Evolutionary conservation across 2,888 invertebrate species (phyloP).

Genomic region (Apamea epomidion): DNA sequence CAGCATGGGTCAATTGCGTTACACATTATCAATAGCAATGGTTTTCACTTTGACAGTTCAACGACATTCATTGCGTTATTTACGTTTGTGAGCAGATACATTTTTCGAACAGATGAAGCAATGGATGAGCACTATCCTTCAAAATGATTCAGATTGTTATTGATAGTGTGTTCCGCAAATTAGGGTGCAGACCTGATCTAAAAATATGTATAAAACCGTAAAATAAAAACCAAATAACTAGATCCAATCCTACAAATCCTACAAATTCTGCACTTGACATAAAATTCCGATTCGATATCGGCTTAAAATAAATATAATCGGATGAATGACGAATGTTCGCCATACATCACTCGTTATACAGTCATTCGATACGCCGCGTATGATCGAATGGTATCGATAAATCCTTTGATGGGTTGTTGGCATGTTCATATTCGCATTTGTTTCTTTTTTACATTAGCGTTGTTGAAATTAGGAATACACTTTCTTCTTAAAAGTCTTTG

Average conservation of each 20-base stretch:
- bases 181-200: background rate
- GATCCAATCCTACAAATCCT: constrained; percentile 5
- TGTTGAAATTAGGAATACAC: background rate
- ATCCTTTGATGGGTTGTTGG: constrained; percentile 35
- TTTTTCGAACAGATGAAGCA: too few relatives aligned
- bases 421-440: constrained; percentile 20
- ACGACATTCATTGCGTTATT: too few relatives aligned
- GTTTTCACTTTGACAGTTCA: too few relatives aligned
- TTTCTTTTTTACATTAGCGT: background rate
- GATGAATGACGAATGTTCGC: constrained; percentile 50
- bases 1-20: too few relatives aligned
- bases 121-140: too few relatives aligned
- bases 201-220: background rate
- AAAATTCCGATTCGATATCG: constrained; percentile 45
- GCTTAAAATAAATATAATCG: constrained; percentile 60
- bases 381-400: constrained; percentile 58
- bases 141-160: too few relatives aligned
- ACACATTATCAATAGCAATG: too few relatives aligned
- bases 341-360: constrained; percentile 59
- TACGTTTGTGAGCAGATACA: too few relatives aligned
- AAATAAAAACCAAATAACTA: background rate
- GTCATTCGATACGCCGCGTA: constrained; percentile 55
- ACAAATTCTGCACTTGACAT: constrained; percentile 41
- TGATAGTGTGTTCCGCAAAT: too few relatives aligned
- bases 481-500: background rate